Evolutionary conservation across 2,113 vertebrate genomes (phyloP).

Genomic region (Takifugu flavidus): DNA sequence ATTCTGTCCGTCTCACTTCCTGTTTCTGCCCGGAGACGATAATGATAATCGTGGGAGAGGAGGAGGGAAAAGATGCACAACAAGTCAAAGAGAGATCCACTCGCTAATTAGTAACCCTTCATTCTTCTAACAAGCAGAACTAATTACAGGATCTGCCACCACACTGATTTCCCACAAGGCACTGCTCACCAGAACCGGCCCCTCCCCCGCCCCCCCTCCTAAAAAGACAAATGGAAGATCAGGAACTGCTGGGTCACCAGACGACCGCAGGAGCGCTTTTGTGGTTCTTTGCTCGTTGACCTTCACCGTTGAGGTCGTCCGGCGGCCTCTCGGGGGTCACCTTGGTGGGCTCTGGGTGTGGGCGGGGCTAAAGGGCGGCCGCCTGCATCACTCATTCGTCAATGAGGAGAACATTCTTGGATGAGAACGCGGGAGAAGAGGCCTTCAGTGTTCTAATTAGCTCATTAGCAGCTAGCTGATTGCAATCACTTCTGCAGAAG

Average conservation of each 20-base stretch:
- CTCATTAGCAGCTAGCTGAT: slow-evolving; percentile 65
- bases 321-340: slow-evolving; percentile 28
- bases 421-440: slow-evolving; percentile 22
- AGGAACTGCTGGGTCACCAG: slow-evolving; percentile 55
- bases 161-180: slow-evolving; percentile 73
- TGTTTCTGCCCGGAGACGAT: slow-evolving; percentile 51
- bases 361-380: slow-evolving; percentile 5
- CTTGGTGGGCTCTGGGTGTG: slow-evolving; percentile 32
- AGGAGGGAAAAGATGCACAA: slow-evolving; percentile 58
- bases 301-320: background rate
- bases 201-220: slow-evolving; percentile 9
- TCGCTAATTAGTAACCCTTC: slow-evolving; percentile 78
- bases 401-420: slow-evolving; percentile 20
- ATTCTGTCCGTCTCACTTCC: slow-evolving; percentile 2
- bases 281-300: slow-evolving; percentile 27
- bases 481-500: slow-evolving; percentile 65
- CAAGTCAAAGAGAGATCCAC: slow-evolving; percentile 71
- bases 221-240: slow-evolving; percentile 29
- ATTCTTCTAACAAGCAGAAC: slow-evolving; percentile 78
- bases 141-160: slow-evolving; percentile 77
- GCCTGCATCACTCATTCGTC: slow-evolving; percentile 18
- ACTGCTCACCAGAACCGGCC: slow-evolving; percentile 56
- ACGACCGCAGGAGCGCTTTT: background rate
- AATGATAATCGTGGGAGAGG: slow-evolving; percentile 66
- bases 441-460: slow-evolving; percentile 57